These are phyloP conservation scores for Loxodonta africana DNA, from an alignment of 2,113 vertebrate species.

Conservation along the genomic window DNA sequence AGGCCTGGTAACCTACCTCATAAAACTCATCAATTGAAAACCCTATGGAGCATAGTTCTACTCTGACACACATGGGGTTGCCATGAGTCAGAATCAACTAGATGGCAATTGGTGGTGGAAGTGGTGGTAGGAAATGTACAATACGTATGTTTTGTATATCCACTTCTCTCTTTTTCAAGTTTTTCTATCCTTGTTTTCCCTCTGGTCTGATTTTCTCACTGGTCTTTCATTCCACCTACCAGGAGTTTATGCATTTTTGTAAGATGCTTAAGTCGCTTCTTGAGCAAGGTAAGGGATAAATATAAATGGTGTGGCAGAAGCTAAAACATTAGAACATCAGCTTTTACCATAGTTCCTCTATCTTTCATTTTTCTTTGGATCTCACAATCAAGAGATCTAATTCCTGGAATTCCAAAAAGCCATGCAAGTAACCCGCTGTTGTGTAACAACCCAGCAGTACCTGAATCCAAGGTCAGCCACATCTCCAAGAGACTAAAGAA, in stretches of 20 bases:
- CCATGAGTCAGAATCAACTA: neutral
- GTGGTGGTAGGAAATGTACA: too few species aligned
- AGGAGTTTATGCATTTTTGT: neutral
- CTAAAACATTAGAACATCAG: neutral
- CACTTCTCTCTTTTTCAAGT: neutral
- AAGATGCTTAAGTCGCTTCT: neutral
- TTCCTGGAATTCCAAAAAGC: neutral
- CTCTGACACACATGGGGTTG: too few species aligned
- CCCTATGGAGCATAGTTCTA: too few species aligned
- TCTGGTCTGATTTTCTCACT: slow-evolving; percentile 5
- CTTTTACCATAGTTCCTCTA: neutral
- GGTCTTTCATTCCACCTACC: slow-evolving; percentile 45
- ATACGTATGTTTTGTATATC: neutral
- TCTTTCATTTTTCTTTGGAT: neutral
- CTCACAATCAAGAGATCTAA: neutral
- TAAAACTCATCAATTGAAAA: too few species aligned
- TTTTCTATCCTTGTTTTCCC: neutral
- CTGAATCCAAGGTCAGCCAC: too few species aligned
- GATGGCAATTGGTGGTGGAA: too few species aligned
- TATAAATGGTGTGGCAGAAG: neutral
- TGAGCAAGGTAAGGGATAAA: neutral
- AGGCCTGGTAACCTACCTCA: too few species aligned
- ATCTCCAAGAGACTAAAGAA: too few species aligned
- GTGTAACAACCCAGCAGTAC: too few species aligned
- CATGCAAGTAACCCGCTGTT: neutral